Base-by-base conservation (phyloP, 2,797 vertebrate genomes). In the Melanotaenia parkinsoni region DNA sequence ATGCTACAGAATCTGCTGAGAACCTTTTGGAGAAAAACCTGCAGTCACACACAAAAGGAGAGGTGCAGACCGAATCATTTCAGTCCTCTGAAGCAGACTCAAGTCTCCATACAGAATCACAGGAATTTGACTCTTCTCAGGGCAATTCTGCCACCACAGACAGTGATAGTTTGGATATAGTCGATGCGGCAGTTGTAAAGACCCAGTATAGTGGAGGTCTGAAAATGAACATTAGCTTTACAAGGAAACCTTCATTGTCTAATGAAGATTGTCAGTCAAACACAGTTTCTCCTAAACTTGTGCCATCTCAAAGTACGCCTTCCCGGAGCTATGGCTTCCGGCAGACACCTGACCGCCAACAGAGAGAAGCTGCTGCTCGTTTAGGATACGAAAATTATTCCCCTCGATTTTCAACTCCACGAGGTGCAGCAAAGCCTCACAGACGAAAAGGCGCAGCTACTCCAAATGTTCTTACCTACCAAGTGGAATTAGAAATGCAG, bases 401-500 rank as follows among this genome's bases (percentile, higher is more conserved):
- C 0, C 72, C 89, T 18, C 82, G 64, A 20, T 87, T 92, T 63
- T 92, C 93, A 0, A 86, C 93, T n/a, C 92, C 95, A 0, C 80
- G 89, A 72, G 75, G 84, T 12, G 78, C 74, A 0, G 54, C 80
- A n/a, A 80, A 69, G 26, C 61, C 24, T 3, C 54, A 62, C 54
- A 85, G 57, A 13, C 63, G 3, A 24, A 81, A 83, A 40, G 77
- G 60, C 5, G 7, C 0, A 0, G 33, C n/a, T 2, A 63, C 88
- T n/a, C 72, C 76, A 1, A 87, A 82, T 35, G 57, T 92, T 0
- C 89, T 90, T 0, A 93, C 93, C 0, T 99, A 98, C 0, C 93
- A 97, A 60, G 96, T 98, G 1, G 95, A 98, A 73, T 88, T 99
- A 70, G 95, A 98, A 82, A 96, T 98, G 95, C 96, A 95, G 65